Percentiles rank a stretch among this genome's conserved stretches.
phyloP scores from a whole-genome alignment of 2,113 vertebrate genomes.

The Noctilio leporinus region DNA sequence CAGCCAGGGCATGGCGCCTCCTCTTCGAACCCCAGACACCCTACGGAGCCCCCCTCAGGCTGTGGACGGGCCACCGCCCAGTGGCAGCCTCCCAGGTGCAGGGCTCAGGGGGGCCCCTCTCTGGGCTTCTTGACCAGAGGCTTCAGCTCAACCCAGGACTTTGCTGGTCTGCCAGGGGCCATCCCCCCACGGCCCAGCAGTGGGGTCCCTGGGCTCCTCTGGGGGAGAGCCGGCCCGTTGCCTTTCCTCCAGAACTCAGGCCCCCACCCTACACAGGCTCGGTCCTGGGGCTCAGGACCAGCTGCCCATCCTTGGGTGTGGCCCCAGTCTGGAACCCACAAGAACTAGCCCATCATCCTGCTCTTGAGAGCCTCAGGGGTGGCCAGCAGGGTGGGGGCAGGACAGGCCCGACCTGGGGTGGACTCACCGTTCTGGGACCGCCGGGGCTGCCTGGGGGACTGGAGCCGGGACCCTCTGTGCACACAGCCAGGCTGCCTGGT shows the following conservation, averaged over 20 bases:
- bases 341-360: neutral
- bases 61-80: neutral
- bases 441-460: neutral
- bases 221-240: neutral
- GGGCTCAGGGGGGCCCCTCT: neutral
- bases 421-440: neutral
- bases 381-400: neutral
- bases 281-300: neutral
- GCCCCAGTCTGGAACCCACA: neutral
- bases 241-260: neutral
- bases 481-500: neutral
- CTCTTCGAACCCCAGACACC: neutral
- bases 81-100: neutral
- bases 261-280: too few relatives aligned
- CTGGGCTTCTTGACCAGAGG: neutral
- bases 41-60: neutral
- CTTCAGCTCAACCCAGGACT: neutral
- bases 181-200: neutral
- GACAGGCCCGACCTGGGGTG: neutral
- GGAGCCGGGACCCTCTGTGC: too few relatives aligned
- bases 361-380: neutral
- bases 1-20: too few relatives aligned
- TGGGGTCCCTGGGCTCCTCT: too few relatives aligned
- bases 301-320: neutral
- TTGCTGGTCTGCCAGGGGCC: neutral